Evolutionary conservation across 2,888 invertebrate genomes (phyloP).

Genomic region (Diplazon laetatorius): DNA sequence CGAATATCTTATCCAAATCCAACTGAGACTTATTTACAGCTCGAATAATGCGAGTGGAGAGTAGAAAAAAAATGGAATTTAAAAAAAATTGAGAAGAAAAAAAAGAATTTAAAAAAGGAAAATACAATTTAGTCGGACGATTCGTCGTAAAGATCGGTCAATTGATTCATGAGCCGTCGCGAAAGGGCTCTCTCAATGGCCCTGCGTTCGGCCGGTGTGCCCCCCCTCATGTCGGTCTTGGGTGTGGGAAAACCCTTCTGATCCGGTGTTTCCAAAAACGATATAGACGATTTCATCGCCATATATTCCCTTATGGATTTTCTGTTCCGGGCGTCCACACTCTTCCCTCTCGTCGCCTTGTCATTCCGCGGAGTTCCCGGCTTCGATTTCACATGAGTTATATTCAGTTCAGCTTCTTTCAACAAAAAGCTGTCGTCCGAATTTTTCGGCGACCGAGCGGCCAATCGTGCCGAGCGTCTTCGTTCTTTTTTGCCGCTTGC

Average conservation of each 20-base stretch:
- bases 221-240: constrained; percentile 25
- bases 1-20: too few relatives aligned
- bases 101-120: neutral
- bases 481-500: constrained; percentile 4
- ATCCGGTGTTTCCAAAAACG: constrained; percentile 51
- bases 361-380: neutral
- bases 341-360: neutral
- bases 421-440: constrained; percentile 47
- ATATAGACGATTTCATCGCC: constrained; percentile 41
- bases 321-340: constrained; percentile 38
- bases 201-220: constrained; percentile 34
- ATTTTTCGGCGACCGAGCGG: neutral
- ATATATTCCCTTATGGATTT: constrained; percentile 59
- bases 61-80: too few relatives aligned
- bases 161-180: constrained; percentile 39
- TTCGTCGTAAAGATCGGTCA: constrained; percentile 52
- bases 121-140: constrained; percentile 27
- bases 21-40: too few relatives aligned
- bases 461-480: constrained; percentile 33
- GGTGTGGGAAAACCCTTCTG: constrained; percentile 40
- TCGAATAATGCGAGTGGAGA: too few relatives aligned
- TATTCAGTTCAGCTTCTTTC: constrained; percentile 45
- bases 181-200: constrained; percentile 35
- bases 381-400: constrained; percentile 12
- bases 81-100: neutral